Percentiles rank a stretch among this genome's conserved stretches.
phyloP scores from a whole-genome alignment of 2,888 invertebrate genomes.

The Colostygia pectinataria region DNA sequence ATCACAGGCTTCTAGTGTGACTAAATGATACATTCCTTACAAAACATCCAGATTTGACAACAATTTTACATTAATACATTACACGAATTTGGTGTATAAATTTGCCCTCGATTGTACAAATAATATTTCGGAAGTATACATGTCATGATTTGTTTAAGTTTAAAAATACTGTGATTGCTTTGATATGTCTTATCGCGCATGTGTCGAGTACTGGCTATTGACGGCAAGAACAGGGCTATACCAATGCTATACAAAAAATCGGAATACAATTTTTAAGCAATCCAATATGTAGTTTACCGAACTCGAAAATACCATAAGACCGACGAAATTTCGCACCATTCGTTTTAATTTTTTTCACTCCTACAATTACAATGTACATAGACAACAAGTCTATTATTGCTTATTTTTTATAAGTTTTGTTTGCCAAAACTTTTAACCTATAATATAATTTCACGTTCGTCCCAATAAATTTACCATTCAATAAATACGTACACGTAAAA shows the following conservation, averaged over 20 bases:
- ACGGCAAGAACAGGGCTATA: constrained; percentile 73
- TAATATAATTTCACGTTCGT: constrained; percentile 81
- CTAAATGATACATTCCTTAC: constrained; percentile 68
- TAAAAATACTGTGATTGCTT: constrained; percentile 59
- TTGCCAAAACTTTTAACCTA: constrained; percentile 78
- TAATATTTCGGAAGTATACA: constrained; percentile 34
- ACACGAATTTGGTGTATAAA: constrained; percentile 53
- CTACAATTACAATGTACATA: constrained; percentile 80
- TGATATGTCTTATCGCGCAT: constrained; percentile 75
- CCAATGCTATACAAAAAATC: constrained; percentile 72
- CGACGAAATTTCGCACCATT: constrained; percentile 79
- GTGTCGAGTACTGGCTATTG: constrained; percentile 44
- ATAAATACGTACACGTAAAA: constrained; percentile 84
- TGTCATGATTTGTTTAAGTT: constrained; percentile 28
- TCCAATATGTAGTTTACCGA: constrained; percentile 64
- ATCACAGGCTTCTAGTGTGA: constrained; percentile 80
- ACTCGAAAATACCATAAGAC: constrained; percentile 67
- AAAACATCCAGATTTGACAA: constrained; percentile 50
- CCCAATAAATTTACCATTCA: constrained; percentile 83
- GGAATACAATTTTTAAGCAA: constrained; percentile 73
- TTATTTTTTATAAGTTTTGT: constrained; percentile 79
- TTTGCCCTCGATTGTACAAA: constrained; percentile 37
- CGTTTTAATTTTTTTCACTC: constrained; percentile 70
- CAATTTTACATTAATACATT: constrained; percentile 35
- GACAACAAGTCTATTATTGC: constrained; percentile 80